phyloP scores from a whole-genome alignment of 2,888 invertebrate genomes.

The Phasia obesa region DNA sequence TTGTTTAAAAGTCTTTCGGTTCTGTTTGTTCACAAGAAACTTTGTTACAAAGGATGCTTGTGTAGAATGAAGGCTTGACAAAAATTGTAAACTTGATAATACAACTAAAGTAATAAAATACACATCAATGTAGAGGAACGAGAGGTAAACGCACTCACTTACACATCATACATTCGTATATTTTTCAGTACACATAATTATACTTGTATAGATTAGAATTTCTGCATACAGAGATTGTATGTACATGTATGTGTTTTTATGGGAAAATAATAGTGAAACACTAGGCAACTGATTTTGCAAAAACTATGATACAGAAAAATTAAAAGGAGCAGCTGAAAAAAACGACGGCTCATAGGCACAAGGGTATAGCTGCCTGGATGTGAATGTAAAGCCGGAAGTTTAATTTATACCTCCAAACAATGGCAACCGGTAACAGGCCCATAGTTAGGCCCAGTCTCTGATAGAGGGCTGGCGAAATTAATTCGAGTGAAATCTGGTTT shows the following conservation, averaged over 20 bases:
- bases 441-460: too few species aligned
- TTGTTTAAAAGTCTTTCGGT: slow-evolving; percentile 14
- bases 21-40: not conserved
- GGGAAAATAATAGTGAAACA: not conserved
- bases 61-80: slow-evolving; percentile 22
- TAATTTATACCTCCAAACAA: too few species aligned
- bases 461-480: too few species aligned
- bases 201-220: not conserved
- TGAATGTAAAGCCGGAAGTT: too few species aligned
- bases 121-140: not conserved
- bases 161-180: not conserved
- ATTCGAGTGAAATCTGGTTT: too few species aligned
- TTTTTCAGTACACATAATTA: not conserved
- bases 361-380: too few species aligned
- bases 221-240: not conserved
- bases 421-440: too few species aligned
- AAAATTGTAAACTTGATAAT: slow-evolving; percentile 15
- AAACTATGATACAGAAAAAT: too few species aligned
- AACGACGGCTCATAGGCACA: too few species aligned
- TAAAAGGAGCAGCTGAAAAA: too few species aligned
- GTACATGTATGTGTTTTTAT: not conserved
- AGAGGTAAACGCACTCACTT: not conserved
- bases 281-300: too few species aligned
- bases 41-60: not conserved
- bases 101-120: slow-evolving; percentile 31